Percentiles rank a stretch among this genome's conserved stretches.
Evolutionary conservation across 1,140 invertebrate species (phyloP).

Genomic region (Drosophila kepulauana): DNA sequence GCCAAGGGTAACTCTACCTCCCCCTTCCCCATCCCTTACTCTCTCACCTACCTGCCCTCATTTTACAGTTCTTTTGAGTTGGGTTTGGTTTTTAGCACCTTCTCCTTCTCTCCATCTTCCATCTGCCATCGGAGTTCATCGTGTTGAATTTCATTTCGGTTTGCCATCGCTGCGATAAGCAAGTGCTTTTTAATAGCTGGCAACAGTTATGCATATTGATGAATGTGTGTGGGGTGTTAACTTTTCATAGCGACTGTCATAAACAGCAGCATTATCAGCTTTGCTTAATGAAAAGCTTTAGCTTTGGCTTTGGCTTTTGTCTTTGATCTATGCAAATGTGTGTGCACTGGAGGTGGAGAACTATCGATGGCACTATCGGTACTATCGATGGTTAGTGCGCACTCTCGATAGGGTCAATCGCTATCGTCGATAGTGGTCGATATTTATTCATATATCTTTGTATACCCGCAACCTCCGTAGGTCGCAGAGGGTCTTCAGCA

Average conservation of each 20-base stretch:
- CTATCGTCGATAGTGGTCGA: too few relatives aligned
- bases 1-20: slow-evolving; percentile 39
- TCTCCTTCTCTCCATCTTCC: neutral
- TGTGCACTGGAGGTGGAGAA: too few relatives aligned
- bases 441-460: too few relatives aligned
- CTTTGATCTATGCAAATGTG: slow-evolving; percentile 3
- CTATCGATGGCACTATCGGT: too few relatives aligned
- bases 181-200: slow-evolving; percentile 76
- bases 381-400: too few relatives aligned
- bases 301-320: slow-evolving; percentile 1
- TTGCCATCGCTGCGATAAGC: slow-evolving; percentile 59
- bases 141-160: slow-evolving; percentile 67
- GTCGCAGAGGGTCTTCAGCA: too few relatives aligned
- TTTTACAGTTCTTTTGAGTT: slow-evolving; percentile 36
- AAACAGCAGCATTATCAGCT: slow-evolving; percentile 20
- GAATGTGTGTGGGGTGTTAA: slow-evolving; percentile 15
- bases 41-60: neutral
- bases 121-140: slow-evolving; percentile 15
- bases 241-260: slow-evolving; percentile 17
- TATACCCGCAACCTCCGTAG: too few relatives aligned
- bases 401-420: too few relatives aligned
- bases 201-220: slow-evolving; percentile 54
- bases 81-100: slow-evolving; percentile 33
- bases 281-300: slow-evolving; percentile 17
- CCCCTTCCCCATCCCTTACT: neutral